Evolutionary conservation across 2,888 invertebrate species (phyloP).

Genomic region (Vandiemenella viatica): DNA sequence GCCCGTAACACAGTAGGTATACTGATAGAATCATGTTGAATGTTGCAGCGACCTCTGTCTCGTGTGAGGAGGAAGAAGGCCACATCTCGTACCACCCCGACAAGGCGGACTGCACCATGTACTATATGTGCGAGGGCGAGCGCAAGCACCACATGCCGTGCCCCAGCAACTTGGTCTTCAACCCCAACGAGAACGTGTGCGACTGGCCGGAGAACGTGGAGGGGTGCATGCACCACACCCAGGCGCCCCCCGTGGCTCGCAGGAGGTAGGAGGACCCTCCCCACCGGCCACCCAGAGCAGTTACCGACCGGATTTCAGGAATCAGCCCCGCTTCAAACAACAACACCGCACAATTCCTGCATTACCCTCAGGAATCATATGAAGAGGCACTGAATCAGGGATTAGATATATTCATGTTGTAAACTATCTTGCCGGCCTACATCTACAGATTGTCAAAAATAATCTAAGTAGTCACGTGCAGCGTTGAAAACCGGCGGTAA

Average conservation of each 20-base stretch:
- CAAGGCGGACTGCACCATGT: conserved; percentile 81
- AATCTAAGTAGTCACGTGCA: too few relatives aligned
- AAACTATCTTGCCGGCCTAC: too few relatives aligned
- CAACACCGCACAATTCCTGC: too few relatives aligned
- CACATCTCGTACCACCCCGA: conserved; percentile 87
- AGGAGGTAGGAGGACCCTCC: neutral
- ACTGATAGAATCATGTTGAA: too few relatives aligned
- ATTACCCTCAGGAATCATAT: too few relatives aligned
- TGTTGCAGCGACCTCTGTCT: conserved; percentile 78
- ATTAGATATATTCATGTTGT: too few relatives aligned
- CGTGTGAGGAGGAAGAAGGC: conserved; percentile 86
- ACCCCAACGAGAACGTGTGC: conserved; percentile 82
- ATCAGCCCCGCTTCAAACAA: too few relatives aligned
- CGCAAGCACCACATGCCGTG: conserved; percentile 93
- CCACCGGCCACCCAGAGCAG: neutral
- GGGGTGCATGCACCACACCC: conserved; percentile 59
- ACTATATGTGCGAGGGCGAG: conserved; percentile 93
- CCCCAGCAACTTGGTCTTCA: conserved; percentile 82
- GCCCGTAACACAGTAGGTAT: too few relatives aligned
- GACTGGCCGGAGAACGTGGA: conserved; percentile 94
- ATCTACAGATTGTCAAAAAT: too few relatives aligned
- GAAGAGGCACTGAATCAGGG: too few relatives aligned
- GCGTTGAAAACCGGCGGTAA: too few relatives aligned
- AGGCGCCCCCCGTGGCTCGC: conserved; percentile 37
- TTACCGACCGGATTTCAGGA: too few relatives aligned